Percentiles rank a stretch among this genome's conserved stretches.
These are phyloP conservation scores for Cotesia glomerata DNA, from an alignment of 1,140 invertebrate genomes.

Conservation along the genomic window DNA sequence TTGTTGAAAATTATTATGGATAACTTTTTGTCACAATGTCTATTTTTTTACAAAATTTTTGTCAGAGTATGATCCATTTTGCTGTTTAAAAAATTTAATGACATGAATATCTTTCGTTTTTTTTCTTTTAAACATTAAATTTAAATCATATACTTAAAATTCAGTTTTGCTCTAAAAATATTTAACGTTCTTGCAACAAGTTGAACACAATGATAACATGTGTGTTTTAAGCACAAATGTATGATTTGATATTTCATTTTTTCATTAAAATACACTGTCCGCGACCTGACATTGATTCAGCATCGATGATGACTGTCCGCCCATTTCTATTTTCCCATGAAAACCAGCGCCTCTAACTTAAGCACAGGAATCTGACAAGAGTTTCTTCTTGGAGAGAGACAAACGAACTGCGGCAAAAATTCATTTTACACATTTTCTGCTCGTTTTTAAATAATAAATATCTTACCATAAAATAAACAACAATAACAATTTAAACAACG, in stretches of 20 bases:
- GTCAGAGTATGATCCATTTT: too few species aligned
- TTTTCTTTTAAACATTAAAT: constrained; percentile 62
- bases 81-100: not conserved
- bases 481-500: too few species aligned
- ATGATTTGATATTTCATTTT: constrained; percentile 80
- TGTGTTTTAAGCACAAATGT: constrained; percentile 80
- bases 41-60: too few species aligned
- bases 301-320: constrained; percentile 82
- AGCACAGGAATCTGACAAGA: constrained; percentile 72
- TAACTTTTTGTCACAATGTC: too few species aligned
- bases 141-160: too few species aligned
- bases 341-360: constrained; percentile 87
- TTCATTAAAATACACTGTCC: constrained; percentile 77
- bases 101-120: constrained; percentile 69
- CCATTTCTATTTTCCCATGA: constrained; percentile 87
- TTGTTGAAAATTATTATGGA: too few species aligned
- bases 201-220: constrained; percentile 86
- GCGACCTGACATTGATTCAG: constrained; percentile 73
- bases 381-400: not conserved
- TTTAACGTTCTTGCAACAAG: constrained; percentile 86
- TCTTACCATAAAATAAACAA: too few species aligned
- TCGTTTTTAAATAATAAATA: too few species aligned
- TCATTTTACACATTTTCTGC: too few species aligned
- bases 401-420: not conserved
- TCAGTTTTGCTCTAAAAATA: constrained; percentile 72